phyloP scores from a whole-genome alignment of 2,113 vertebrate species.

The Chionodraco myersi region DNA sequence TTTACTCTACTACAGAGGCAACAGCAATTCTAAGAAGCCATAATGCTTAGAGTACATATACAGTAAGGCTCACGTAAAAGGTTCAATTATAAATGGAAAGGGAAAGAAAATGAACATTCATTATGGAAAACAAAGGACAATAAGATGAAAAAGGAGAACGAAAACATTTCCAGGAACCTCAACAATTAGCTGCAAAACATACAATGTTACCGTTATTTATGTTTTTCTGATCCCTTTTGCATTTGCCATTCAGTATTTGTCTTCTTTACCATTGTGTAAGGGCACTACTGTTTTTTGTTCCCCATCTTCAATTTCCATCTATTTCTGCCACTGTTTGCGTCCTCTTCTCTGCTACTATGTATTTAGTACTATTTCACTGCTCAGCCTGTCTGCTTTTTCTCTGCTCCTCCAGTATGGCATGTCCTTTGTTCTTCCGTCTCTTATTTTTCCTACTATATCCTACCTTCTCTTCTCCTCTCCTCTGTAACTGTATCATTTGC shows the following conservation, averaged over 20 bases:
- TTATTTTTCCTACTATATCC: background rate
- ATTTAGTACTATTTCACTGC: background rate
- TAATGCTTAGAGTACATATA: too few relatives aligned
- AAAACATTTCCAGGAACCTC: background rate
- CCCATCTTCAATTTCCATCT: background rate
- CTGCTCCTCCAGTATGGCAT: background rate
- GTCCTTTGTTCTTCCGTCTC: background rate
- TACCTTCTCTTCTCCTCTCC: background rate
- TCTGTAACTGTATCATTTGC: conserved; percentile 17
- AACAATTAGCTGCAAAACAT: background rate
- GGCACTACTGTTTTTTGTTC: background rate
- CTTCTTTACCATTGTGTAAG: background rate
- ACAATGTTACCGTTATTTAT: too few relatives aligned
- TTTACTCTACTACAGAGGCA: too few relatives aligned
- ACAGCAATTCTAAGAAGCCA: too few relatives aligned
- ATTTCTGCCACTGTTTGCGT: background rate
- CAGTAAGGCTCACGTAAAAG: too few relatives aligned
- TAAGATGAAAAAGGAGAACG: background rate
- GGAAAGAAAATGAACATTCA: too few relatives aligned
- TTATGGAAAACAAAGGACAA: background rate
- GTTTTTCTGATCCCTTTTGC: background rate
- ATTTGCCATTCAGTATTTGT: background rate
- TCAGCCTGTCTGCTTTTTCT: background rate
- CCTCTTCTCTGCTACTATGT: background rate
- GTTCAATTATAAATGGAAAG: too few relatives aligned